Base-by-base conservation (phyloP, 2,797 vertebrate species). In the Lutjanus argentimaculatus region DNA sequence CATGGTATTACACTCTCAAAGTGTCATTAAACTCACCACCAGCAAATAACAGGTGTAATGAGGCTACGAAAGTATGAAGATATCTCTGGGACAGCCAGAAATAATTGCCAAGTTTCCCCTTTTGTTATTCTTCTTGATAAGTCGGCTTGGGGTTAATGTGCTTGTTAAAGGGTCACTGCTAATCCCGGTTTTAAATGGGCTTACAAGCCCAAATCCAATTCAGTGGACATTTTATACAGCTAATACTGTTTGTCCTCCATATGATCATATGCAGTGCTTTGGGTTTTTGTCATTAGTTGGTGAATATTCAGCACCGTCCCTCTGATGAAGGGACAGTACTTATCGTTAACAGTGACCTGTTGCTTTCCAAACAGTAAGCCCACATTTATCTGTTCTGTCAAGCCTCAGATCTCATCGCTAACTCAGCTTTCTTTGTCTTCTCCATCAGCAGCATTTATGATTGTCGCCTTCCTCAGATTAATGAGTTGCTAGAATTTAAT, bases 181-280 rank as follows among this genome's bases (percentile, higher is more conserved):
- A 93, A 93, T 90, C 89, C 46, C 42, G 82, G 83, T 68, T 83
- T 88, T 89, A 86, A 89, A 83, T 83, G 59, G 74, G 79, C 25
- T 93, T 91, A 91, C 85, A 82, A 82, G 58, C 72, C 65, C 77
- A 90, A 92, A 93, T 92, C 89, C 84, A 86, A 78, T 91, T 85
- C 72, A 77, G 71, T 64, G 68, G 81, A 79, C 79, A 84, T 80
- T 84, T 87, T 79, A 89, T 79, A 80, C 84, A 7, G 42, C 80
- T 90, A 83, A 90, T 83, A 71, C 80, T 83, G 66, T 90, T 92
- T 90, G 88, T 90, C 84, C 82, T 77, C 66, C 3, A 1, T 71
- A 59, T 58, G 56, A 81, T 85, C 55, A 43, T 75, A 74, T 61
- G 61, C 17, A 61, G 42, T 8, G 64, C 61, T 85, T 80, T 55